phyloP scores from a whole-genome alignment of 1,140 invertebrate genomes.

The Meteorus sp. region DNA sequence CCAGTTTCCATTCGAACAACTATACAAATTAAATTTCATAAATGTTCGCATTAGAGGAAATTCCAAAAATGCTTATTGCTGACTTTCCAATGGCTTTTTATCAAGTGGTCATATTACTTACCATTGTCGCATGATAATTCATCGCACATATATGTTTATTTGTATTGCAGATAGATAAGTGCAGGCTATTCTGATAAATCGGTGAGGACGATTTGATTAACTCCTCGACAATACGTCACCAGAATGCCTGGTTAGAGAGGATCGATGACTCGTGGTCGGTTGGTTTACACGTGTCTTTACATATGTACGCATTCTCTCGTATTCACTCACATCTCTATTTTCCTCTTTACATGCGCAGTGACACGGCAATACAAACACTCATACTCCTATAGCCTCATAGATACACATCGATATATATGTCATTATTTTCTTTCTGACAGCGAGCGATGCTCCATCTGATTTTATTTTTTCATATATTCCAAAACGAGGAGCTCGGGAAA shows the following conservation, averaged over 20 bases:
- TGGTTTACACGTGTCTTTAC: slow-evolving; percentile 13
- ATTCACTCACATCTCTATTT: slow-evolving; percentile 1
- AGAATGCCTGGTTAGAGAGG: background rate
- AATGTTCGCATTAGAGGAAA: no score
- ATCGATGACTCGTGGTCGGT: slow-evolving; percentile 10
- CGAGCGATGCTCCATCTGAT: no score
- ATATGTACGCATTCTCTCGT: background rate
- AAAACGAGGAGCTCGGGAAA: no score
- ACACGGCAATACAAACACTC: no score
- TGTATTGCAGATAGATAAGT: background rate
- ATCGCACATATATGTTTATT: background rate
- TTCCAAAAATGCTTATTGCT: background rate
- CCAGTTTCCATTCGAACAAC: no score
- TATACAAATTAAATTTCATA: no score
- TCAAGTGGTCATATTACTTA: background rate
- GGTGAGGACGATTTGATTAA: slow-evolving; percentile 11
- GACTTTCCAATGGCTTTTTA: background rate
- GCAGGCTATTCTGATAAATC: slow-evolving; percentile 3
- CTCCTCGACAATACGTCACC: slow-evolving; percentile 9
- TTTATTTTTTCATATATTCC: no score
- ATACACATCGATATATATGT: no score
- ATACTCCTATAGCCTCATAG: no score
- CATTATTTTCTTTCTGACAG: no score
- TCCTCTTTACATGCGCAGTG: background rate
- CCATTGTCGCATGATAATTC: background rate